phyloP scores from a whole-genome alignment of 1,140 invertebrate species.

The Drosophila guanche region DNA sequence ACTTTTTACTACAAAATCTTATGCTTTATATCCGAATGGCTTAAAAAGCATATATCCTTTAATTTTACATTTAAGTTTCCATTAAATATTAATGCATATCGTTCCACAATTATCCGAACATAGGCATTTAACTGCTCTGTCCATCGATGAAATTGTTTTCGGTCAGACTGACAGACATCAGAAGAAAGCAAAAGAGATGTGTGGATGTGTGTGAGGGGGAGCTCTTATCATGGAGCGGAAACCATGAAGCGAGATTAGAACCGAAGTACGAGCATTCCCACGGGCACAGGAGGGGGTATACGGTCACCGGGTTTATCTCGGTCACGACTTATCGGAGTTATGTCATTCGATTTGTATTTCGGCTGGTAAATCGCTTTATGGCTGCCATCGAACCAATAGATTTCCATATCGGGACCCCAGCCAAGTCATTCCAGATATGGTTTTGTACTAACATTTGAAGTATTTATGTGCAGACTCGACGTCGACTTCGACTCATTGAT shows the following conservation, averaged over 20 bases:
- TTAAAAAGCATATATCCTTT: no score
- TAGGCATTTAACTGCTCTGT: conserved; percentile 1
- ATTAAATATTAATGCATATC: neutral
- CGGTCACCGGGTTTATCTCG: conserved; percentile 21
- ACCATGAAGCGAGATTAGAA: conserved; percentile 28
- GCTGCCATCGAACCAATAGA: conserved; percentile 30
- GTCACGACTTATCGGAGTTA: conserved; percentile 45
- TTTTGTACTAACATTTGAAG: conserved; percentile 25
- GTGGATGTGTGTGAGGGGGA: neutral
- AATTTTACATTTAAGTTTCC: no score
- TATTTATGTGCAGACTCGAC: conserved; percentile 36
- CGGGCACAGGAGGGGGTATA: conserved; percentile 4
- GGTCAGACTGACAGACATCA: conserved; percentile 19
- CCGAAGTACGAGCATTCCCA: conserved; percentile 3
- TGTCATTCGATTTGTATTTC: conserved; percentile 52
- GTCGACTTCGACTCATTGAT: conserved; percentile 34
- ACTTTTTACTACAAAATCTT: no score
- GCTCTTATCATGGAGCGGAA: conserved; percentile 20
- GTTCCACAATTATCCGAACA: conserved; percentile 5
- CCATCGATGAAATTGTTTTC: conserved; percentile 41
- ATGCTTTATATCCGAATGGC: no score
- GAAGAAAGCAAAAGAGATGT: conserved; percentile 7
- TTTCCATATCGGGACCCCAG: conserved; percentile 42
- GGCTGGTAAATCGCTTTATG: conserved; percentile 62
- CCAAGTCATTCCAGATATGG: conserved; percentile 47